Base-by-base conservation (phyloP, 1,140 invertebrate species). In the Liolophura sinensis region DNA sequence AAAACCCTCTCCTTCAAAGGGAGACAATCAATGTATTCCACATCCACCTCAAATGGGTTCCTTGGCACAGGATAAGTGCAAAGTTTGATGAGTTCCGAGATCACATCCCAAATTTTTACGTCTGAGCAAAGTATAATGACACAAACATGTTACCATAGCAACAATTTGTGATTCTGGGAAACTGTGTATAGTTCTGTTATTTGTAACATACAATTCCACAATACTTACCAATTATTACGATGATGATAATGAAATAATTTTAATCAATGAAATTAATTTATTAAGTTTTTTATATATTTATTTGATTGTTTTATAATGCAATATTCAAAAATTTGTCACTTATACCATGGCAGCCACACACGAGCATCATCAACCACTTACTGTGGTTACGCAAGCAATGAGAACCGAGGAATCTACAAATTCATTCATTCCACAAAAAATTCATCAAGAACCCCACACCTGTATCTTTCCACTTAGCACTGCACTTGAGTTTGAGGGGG, bases 1-100 rank as follows among this genome's bases (percentile, higher is more conserved):
- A 79, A 62, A 14, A 78, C 68, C 24, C 71, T 69, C 46, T 81
- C 73, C 54, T 70, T 64, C 12, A 74, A 57, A 1, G 75, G 64
- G n/a, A 79, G 65, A 12, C 62, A 61, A 12, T 66, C 59, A 51
- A 79, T 77, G 60, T 76, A 78, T n/a, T 78, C 67, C 63, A 76
- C 71, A 59, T 81, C 79, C 48, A 81, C 66, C 48, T 73, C 77
- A 68, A 78, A 81, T 18, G 79, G 79, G 55, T 81, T 81, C 15
- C 69, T 62, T 9, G 79, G 79, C 20, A 75, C 68, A 31, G 79
- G 79, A 59, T 76, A 77, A n/a, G 74, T 78, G 61, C 77, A 75
- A 49, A 81, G 69, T 54, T 75, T 77, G 16, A 79, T 73, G 11
- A 81, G 52, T 58, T 81, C 79, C 46, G 74, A 68, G 12, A 79